Base-by-base conservation (phyloP, 1,140 invertebrate genomes). In the Calliphora vicina region DNA sequence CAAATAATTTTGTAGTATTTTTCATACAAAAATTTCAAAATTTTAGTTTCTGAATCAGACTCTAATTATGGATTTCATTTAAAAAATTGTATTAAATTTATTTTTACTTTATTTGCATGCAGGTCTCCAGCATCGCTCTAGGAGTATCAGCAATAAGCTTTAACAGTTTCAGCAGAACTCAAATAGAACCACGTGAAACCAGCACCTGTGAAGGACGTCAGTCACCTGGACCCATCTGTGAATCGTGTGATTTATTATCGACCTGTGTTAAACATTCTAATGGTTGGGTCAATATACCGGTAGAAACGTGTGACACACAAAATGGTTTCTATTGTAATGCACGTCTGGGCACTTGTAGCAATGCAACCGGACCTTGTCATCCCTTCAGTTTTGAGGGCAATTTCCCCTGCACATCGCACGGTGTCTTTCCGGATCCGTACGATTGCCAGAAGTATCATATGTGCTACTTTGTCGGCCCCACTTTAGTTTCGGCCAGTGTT, bases 381-480 rank as follows among this genome's bases (percentile, higher is more conserved):
- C 89, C 89, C 0, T 87, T 90, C 78, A 88, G 88, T 6, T 86
- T 86, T 29, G 88, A 88, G 42, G 88, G 86, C 45, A 90, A 89
- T 83, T 90, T 90, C 12, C 87, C 87, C 43, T 90, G 89, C 83
- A 89, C 89, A 23, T 88, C 89, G 15, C 86, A 90, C 35, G 91
- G 91, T 50, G 86, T 90, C n/a, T 91, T 90, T 35, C 91, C 91
- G 1, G 89, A 91, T 85, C 88, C 91, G 3, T 90, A 90, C 13
- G 87, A 90, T 45, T 91, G 91, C 80, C 88, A 90, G 81, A 87
- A 88, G 80, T 91, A 91, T 81, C 89, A 91, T 82, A 90, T 91
- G 85, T 91, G 91, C 81, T 87, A 88, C 25, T 86, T 87, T 83
- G 86, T 87, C n/a, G 88, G 85, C 25, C 84, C 86, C 10, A 74